Conservation (phyloP, 2,888 invertebrate genomes). For the Anagyrus pseudococci region DNA sequence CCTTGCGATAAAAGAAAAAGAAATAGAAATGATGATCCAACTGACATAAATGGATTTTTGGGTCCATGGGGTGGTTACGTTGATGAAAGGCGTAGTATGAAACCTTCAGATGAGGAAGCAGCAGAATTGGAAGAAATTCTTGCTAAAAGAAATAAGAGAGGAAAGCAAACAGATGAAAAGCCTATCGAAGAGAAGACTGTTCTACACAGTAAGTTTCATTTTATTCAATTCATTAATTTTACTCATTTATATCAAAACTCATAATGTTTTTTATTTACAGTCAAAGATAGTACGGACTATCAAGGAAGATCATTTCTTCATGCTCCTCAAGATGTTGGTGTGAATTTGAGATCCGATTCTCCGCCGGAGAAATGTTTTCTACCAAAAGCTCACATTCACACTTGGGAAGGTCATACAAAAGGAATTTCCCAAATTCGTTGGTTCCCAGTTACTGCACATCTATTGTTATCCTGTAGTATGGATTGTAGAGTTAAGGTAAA, state of each 20-base stretch:
- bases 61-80: constrained; percentile 98
- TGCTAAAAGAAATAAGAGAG: constrained; percentile 88
- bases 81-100: constrained; percentile 87
- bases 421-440: constrained; percentile 94
- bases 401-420: constrained; percentile 97
- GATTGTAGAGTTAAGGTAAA: constrained; percentile 91
- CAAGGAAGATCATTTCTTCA: constrained; percentile 95
- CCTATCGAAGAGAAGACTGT: constrained; percentile 94
- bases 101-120: constrained; percentile 92
- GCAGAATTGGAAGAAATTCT: constrained; percentile 93
- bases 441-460: constrained; percentile 94
- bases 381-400: constrained; percentile 94
- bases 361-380: constrained; percentile 96
- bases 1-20: constrained; percentile 83
- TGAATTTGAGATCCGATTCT: constrained; percentile 83
- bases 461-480: constrained; percentile 95
- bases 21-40: constrained; percentile 85
- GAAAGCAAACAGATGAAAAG: constrained; percentile 84
- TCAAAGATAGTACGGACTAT: constrained; percentile 93
- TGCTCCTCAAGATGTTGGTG: constrained; percentile 90
- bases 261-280: constrained; percentile 63
- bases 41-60: constrained; percentile 92
- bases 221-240: background rate
- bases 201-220: constrained; percentile 68
- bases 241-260: background rate